Evolutionary conservation across 2,797 vertebrate species (phyloP), one percentile per base, ranked within the genome.

Genomic region (Muraenolepis orangiensis): DNA sequence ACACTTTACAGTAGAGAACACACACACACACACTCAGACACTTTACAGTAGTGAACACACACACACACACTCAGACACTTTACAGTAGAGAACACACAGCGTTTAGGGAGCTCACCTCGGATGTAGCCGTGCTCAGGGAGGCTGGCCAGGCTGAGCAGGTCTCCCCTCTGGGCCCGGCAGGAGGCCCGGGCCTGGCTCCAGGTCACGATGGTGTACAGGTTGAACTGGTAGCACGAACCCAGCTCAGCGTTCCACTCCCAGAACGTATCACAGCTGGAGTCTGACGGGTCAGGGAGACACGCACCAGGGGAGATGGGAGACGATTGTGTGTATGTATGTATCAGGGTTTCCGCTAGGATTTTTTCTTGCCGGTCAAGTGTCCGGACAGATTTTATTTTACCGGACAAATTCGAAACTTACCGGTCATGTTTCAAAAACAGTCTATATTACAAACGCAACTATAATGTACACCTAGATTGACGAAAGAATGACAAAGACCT

Each of bases 221-320:
- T 98, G 88, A 99, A 96, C 89, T 98, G 97, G 89, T 99, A 99
- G 81, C 96, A 98, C 1, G 94, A 71, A 0, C 76, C 82, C 1
- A 95, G 93, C 51, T 87, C 83, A 1, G 88, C 84, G 83, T 93
- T 94, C 42, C 92, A 94, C 83, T 96, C 92, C 97, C 97, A 99
- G 76, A 96, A 88, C 7, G 74, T 68, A 0, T 94, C 92, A 26
- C 96, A 99, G 66, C 87, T 90, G 3, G 84, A 85, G 68, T 90
- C 95, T 95, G 78, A 3, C 31, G n/a, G 23, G 46, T 57, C 20
- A 6, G 75, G 76, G 69, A 74, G 66, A n/a, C 73, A 85, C 11
- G 2, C 6, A 40, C 69, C 11, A n/a, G 68, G 74, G n/a, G 64
- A 69, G 16, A 11, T 20, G 68, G 26, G 4, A 64, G 5, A 34